These are phyloP conservation scores for Xenus cinereus DNA, from an alignment of 2,113 vertebrate species.

Conservation along the genomic window DNA sequence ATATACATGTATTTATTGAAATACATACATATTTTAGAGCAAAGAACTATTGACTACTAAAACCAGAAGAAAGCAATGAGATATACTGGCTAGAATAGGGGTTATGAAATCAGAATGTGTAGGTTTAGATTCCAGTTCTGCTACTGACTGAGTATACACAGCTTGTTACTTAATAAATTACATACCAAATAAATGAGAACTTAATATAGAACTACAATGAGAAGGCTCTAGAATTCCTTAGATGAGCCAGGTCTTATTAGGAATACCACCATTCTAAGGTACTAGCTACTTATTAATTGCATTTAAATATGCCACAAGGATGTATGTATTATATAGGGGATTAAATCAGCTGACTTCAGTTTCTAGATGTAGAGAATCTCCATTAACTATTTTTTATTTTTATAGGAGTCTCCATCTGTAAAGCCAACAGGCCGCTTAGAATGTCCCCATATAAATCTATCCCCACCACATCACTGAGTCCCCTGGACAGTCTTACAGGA, in stretches of 20 bases:
- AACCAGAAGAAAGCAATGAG: not conserved
- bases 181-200: not conserved
- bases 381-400: not conserved
- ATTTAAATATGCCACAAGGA: not conserved
- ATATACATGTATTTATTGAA: not conserved
- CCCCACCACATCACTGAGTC: not conserved
- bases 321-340: not conserved
- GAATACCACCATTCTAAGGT: not conserved
- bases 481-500: not conserved
- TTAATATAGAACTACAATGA: not conserved
- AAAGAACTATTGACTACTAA: not conserved
- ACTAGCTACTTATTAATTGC: not conserved
- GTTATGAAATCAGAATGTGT: not conserved
- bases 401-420: not conserved
- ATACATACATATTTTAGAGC: not conserved
- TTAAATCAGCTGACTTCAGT: not conserved
- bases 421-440: not conserved
- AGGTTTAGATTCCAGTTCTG: not conserved
- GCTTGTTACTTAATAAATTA: not conserved
- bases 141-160: not conserved
- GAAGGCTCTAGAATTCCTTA: not conserved
- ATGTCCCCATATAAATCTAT: not conserved
- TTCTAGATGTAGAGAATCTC: not conserved
- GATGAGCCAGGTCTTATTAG: not conserved
- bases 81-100: not conserved